A percentile compares a stretch with the other conserved stretches of the same genome.
These are phyloP conservation scores for Drosophila suzukii DNA, from an alignment of 1,140 invertebrate species.

Conservation along the genomic window DNA sequence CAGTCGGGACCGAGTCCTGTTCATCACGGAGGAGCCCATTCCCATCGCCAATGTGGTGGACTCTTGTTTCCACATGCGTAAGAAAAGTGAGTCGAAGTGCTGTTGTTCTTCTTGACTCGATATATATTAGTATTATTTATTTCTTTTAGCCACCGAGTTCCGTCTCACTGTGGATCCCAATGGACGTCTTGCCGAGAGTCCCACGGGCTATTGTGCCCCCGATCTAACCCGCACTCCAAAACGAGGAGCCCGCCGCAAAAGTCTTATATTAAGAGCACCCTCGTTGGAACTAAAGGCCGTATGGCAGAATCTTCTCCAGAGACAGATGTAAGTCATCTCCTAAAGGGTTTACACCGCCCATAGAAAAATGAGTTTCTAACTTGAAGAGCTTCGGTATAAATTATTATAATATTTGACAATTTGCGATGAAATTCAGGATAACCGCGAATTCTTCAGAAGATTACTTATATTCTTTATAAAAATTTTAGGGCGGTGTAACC, in stretches of 20 bases:
- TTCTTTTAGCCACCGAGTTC: conserved; percentile 88
- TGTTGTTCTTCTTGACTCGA: no score
- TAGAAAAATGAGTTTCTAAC: no score
- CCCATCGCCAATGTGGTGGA: conserved; percentile 91
- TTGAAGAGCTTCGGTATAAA: no score
- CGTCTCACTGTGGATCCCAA: conserved; percentile 87
- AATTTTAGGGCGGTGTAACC: no score
- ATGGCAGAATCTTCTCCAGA: conserved; percentile 94
- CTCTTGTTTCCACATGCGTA: conserved; percentile 92
- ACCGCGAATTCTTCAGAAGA: no score
- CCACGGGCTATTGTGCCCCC: conserved; percentile 88
- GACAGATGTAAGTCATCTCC: conserved; percentile 90
- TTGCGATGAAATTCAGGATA: no score
- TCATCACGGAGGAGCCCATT: conserved; percentile 94
- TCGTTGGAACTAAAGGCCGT: conserved; percentile 93
- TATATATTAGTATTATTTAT: not conserved
- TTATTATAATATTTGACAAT: no score
- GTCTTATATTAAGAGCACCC: conserved; percentile 90
- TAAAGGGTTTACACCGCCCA: not conserved
- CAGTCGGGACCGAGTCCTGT: conserved; percentile 92
- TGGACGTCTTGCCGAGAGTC: conserved; percentile 87
- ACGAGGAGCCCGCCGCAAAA: conserved; percentile 87
- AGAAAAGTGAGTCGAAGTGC: conserved; percentile 87
- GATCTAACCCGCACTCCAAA: conserved; percentile 86
- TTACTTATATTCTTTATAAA: no score